A percentile compares a stretch with the other conserved stretches of the same genome.
phyloP scores from a whole-genome alignment of 2,797 vertebrate genomes.

The Malurus leucopterus region DNA sequence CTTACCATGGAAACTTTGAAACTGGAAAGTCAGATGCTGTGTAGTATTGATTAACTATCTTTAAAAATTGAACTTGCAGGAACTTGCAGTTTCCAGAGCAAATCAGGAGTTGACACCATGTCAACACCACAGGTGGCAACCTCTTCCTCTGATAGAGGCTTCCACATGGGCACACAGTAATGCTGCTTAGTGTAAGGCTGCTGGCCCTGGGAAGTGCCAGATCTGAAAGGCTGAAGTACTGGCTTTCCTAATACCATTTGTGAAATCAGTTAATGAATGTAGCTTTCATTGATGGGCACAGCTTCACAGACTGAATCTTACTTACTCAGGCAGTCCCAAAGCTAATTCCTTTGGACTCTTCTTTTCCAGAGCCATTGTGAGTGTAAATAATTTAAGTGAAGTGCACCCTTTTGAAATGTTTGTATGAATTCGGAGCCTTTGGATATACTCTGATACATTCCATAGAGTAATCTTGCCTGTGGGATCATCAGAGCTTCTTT shows the following conservation, averaged over 20 bases:
- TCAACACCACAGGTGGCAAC: background rate
- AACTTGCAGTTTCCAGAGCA: background rate
- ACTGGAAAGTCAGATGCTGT: background rate
- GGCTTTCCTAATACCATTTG: background rate
- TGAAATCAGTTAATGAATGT: background rate
- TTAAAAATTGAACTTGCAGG: background rate
- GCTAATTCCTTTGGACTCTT: background rate
- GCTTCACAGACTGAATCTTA: background rate
- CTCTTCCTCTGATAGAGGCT: background rate
- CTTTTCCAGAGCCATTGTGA: background rate
- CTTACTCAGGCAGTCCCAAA: background rate
- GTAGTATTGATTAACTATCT: background rate
- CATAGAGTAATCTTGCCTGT: background rate
- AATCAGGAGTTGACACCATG: background rate
- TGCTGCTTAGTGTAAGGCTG: background rate
- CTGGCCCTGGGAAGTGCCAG: background rate
- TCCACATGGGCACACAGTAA: accelerated
- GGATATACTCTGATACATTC: background rate
- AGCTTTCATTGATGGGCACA: background rate
- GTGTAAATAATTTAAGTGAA: background rate
- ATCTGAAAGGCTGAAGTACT: background rate
- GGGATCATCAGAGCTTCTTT: background rate
- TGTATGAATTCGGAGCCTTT: background rate
- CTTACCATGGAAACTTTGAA: background rate
- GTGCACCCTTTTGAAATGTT: accelerated